phyloP scores from a whole-genome alignment of 2,888 invertebrate species.

The Diogma glabrata region DNA sequence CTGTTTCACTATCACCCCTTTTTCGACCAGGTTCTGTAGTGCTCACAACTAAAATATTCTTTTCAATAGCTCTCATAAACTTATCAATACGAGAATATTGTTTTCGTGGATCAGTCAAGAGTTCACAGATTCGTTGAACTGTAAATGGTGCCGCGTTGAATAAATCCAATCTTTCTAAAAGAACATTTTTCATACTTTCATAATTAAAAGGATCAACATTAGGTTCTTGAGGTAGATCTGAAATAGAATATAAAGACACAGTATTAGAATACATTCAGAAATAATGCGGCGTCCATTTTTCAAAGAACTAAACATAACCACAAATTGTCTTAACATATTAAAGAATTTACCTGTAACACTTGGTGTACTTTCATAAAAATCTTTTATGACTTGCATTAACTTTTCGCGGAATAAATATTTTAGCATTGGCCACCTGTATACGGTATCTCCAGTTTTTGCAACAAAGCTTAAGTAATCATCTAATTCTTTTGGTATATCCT shows the following conservation, averaged over 20 bases:
- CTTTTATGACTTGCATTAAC: constrained; percentile 71
- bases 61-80: constrained; percentile 93
- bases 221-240: constrained; percentile 75
- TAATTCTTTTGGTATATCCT: constrained; percentile 76
- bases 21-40: constrained; percentile 55
- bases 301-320: constrained; percentile 4
- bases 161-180: constrained; percentile 68
- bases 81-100: constrained; percentile 95
- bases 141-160: constrained; percentile 91
- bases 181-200: constrained; percentile 73
- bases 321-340: constrained; percentile 1
- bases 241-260: constrained; percentile 18
- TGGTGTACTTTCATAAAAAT: constrained; percentile 73
- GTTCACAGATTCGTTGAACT: constrained; percentile 88
- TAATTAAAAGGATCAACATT: constrained; percentile 87
- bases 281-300: constrained; percentile 7
- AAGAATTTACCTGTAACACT: constrained; percentile 34
- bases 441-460: constrained; percentile 87
- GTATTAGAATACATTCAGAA: too few species aligned
- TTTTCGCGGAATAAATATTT: constrained; percentile 83
- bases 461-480: constrained; percentile 84
- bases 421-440: constrained; percentile 83
- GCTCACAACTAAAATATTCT: constrained; percentile 81
- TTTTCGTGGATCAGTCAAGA: constrained; percentile 79
- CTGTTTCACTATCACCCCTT: constrained; percentile 52